These are phyloP conservation scores for Cylindroiulus punctatus DNA, from an alignment of 2,888 invertebrate genomes.

Conservation along the genomic window DNA sequence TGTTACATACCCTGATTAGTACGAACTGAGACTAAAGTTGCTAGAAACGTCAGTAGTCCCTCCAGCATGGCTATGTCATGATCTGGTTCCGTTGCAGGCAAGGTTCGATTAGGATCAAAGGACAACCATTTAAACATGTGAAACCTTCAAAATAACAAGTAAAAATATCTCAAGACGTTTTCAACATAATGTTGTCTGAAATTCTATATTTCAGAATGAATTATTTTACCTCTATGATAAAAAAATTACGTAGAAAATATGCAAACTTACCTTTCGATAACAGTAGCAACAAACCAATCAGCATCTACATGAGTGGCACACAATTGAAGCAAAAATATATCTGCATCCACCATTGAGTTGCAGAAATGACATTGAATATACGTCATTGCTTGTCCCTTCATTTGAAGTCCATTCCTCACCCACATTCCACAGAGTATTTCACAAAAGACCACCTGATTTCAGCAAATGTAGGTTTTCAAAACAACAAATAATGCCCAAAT, in stretches of 20 bases:
- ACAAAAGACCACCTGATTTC: slow-evolving; percentile 86
- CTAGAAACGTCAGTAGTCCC: slow-evolving; percentile 88
- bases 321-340: slow-evolving; percentile 92
- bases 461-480: neutral
- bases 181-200: neutral
- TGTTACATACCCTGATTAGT: slow-evolving; percentile 79
- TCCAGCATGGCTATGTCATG: slow-evolving; percentile 92
- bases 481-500: neutral
- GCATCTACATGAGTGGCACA: slow-evolving; percentile 89
- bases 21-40: slow-evolving; percentile 85
- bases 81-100: slow-evolving; percentile 75
- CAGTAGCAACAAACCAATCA: slow-evolving; percentile 82
- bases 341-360: slow-evolving; percentile 98
- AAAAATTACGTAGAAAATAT: neutral
- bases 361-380: slow-evolving; percentile 99
- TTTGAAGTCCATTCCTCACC: slow-evolving; percentile 96
- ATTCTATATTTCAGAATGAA: too few relatives aligned
- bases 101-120: slow-evolving; percentile 65
- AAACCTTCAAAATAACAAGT: slow-evolving; percentile 76
- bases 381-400: slow-evolving; percentile 99
- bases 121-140: slow-evolving; percentile 83
- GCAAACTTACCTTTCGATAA: slow-evolving; percentile 81
- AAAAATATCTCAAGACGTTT: neutral
- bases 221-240: too few relatives aligned
- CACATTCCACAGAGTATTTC: slow-evolving; percentile 94